Base-by-base conservation (phyloP, 2,113 vertebrate species). In the Rhombomys opimus region DNA sequence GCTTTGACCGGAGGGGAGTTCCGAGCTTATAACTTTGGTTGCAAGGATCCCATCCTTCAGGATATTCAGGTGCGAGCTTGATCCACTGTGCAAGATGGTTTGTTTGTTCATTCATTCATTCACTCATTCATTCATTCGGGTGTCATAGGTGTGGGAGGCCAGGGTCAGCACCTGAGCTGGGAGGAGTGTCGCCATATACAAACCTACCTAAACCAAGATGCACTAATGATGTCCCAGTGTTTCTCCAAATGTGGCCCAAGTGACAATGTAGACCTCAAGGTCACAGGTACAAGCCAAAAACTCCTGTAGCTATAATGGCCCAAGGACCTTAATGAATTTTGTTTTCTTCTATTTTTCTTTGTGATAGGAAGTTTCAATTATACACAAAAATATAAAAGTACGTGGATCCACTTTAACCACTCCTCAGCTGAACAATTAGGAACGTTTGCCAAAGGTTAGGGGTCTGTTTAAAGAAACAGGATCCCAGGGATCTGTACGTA, bases 1-100 rank as follows among this genome's bases (percentile, higher is more conserved):
- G 97, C 95, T 91, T 87, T 97, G 97, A 99, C 99, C 32, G 98
- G 98, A 57, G 99, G 99, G 78, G 94, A 97, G 0, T 99, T 99
- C 97, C 98, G 97, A 86, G 98, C 98, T 91, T 99, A 98, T 61
- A 93, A 96, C 52, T 96, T 98, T 97, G 94, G 92, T 89, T 68
- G 75, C 76, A 97, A 94, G 63, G 98, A 98, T 73, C 38, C 97
- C 38, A 91, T 82, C 86, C 70, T 93, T 70, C 70, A 93, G 61
- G 97, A 97, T 94, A 91, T 94, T 96, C 95, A 97, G 98, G 99
- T 99, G 96, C 98, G 98, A 98, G 84, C 68, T 91, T 30, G 27
- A 8, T 41, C 46, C 27, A 4, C 46, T 22, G 7, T 80, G 59
- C 52, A 52, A 30, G 13, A 50, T 46, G 27, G 41, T 41, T 63